phyloP scores from a whole-genome alignment of 2,113 vertebrate genomes.

The Calidris pygmaea region DNA sequence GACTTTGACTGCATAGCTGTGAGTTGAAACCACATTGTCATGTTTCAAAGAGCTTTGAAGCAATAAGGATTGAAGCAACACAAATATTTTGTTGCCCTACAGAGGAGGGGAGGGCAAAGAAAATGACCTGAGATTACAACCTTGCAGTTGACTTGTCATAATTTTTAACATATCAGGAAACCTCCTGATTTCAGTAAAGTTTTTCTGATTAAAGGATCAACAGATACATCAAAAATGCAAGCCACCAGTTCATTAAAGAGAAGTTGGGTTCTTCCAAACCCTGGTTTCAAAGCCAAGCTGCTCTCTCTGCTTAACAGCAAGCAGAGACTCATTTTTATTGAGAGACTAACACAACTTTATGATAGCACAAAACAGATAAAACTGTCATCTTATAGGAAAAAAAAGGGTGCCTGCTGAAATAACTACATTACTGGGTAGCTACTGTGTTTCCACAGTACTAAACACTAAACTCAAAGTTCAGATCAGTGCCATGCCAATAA shows the following conservation, averaged over 20 bases:
- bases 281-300: neutral
- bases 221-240: neutral
- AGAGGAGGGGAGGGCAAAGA: neutral
- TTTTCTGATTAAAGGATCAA: neutral
- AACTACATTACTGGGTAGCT: slow-evolving; percentile 2
- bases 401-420: slow-evolving; percentile 19
- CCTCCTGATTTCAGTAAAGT: neutral
- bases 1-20: neutral
- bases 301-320: neutral
- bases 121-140: neutral
- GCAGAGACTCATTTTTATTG: neutral
- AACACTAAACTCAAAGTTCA: slow-evolving; percentile 49
- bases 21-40: neutral
- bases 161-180: neutral
- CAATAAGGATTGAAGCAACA: neutral
- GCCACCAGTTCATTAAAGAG: neutral
- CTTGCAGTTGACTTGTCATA: neutral
- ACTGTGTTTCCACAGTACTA: slow-evolving; percentile 24
- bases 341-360: neutral
- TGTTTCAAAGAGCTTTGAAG: slow-evolving; percentile 24
- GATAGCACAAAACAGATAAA: slow-evolving; percentile 29
- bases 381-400: neutral
- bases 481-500: neutral
- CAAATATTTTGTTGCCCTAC: neutral
- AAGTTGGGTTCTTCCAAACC: neutral